Conservation (phyloP, 2,888 invertebrate species). For the Aporophyla nigra region DNA sequence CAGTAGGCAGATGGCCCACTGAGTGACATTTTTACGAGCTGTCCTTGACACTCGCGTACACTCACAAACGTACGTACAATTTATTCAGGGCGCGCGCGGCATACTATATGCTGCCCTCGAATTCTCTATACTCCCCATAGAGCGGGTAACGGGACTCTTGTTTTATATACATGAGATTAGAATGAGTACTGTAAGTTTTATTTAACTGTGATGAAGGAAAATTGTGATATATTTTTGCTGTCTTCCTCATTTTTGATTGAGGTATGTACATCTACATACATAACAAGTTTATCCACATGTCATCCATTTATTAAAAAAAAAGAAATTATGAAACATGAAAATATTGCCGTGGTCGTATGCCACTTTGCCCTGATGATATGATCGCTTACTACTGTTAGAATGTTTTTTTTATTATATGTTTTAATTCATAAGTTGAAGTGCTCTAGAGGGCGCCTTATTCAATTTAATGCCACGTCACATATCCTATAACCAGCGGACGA, state of each 20-base stretch:
- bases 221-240: neutral
- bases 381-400: too few relatives aligned
- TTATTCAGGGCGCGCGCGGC: constrained; percentile 77
- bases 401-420: too few relatives aligned
- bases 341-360: too few relatives aligned
- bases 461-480: too few relatives aligned
- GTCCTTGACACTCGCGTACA: constrained; percentile 67
- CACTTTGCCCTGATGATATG: too few relatives aligned
- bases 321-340: too few relatives aligned
- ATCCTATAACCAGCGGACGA: too few relatives aligned
- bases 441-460: too few relatives aligned
- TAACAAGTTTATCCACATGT: neutral
- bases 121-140: constrained; percentile 55
- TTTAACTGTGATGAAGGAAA: constrained; percentile 23
- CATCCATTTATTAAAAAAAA: neutral
- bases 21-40: constrained; percentile 47
- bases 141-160: constrained; percentile 56
- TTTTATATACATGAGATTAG: constrained; percentile 32
- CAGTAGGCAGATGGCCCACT: constrained; percentile 30
- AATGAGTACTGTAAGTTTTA: constrained; percentile 5
- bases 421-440: too few relatives aligned
- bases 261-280: too few relatives aligned
- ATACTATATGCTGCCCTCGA: constrained; percentile 64
- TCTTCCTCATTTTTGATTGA: constrained; percentile 16
- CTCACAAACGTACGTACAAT: constrained; percentile 36